Base-by-base conservation (phyloP, 2,797 vertebrate species). In the Peromyscus melanophrys region DNA sequence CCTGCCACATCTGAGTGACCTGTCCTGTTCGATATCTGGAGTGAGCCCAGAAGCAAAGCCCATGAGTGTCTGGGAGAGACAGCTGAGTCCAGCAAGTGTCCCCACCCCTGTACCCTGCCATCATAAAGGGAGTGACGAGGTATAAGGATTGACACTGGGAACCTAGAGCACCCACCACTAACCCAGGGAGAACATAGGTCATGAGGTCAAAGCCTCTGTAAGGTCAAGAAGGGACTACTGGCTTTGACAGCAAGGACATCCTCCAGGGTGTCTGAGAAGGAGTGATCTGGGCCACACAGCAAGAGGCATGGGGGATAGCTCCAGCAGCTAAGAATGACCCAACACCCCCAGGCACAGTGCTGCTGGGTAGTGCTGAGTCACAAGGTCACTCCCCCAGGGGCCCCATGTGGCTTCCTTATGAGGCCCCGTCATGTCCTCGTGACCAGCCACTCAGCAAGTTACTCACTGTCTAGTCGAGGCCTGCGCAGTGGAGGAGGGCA, bases 381-480 rank as follows among this genome's bases (percentile, higher is more conserved):
- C 27, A 5, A 49, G 52, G 52, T 34, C 52, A 92, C 57, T 12
- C 67, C n/a, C 59, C 80, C 0, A 0, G 75, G 49, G 75, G 49
- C 67, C 57, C 29, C 19, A 8, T 5, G 46, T 12, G 63, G 71
- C 75, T 92, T 91, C 85, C 93, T 94, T 46, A 1, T 4, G 76
- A 86, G n/a, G 87, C 65, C 75, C 63, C 7, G 2, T 96, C 83
- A 86, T 0, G 19, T 31, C 81, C 92, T 82, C 9, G 0, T 90
- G 93, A 90, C 65, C 0, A 13, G 43, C 9, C 8, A 1, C 43
- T 27, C 2, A 0, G 90, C 77, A 27, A 23, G 37, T 92, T 96
- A 96, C 84, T 84, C 94, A 97, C 57, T 0, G 63, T 69, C 87
- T 92, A 23, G 43, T 59, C 73, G 82, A 84, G 67, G 37, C 55